Evolutionary conservation across 2,113 vertebrate genomes (phyloP).

Genomic region (Nothobranchius furzeri): DNA sequence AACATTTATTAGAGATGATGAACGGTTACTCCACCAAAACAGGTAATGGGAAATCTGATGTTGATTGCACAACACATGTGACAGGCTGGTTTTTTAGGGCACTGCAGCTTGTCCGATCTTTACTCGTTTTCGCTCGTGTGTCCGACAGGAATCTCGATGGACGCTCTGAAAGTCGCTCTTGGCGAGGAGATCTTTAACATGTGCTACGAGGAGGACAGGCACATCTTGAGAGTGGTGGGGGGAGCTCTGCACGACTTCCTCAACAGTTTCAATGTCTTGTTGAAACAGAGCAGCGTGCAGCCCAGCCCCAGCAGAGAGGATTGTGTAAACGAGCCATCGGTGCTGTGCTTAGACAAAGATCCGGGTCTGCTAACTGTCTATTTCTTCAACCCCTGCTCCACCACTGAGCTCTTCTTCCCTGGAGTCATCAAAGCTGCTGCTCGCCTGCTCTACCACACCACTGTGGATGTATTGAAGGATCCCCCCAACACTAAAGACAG

Average conservation of each 20-base stretch:
- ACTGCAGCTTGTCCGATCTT: neutral
- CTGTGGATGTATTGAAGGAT: conserved; percentile 87
- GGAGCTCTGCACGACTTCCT: conserved; percentile 96
- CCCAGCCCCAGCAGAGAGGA: conserved; percentile 61
- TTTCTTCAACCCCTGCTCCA: conserved; percentile 90
- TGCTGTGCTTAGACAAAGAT: conserved; percentile 95
- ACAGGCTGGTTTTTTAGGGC: neutral
- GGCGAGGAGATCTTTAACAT: conserved; percentile 94
- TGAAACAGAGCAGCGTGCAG: conserved; percentile 88
- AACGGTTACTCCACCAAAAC: conserved; percentile 81
- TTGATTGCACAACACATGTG: neutral
- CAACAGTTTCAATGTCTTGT: conserved; percentile 95
- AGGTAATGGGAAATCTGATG: conserved; percentile 79
- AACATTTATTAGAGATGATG: conserved; percentile 88
- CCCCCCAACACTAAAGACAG: conserved; percentile 81
- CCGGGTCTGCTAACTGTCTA: conserved; percentile 90
- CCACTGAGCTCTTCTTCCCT: conserved; percentile 89
- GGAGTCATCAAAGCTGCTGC: conserved; percentile 95
- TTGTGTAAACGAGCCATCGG: conserved; percentile 87
- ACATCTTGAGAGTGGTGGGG: conserved; percentile 91
- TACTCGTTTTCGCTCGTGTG: neutral
- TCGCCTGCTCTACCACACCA: conserved; percentile 85
- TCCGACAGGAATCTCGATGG: conserved; percentile 83
- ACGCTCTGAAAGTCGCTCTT: conserved; percentile 82
- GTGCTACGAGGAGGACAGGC: conserved; percentile 94